phyloP scores from a whole-genome alignment of 2,888 invertebrate genomes.

The Microplitis manilae region DNA sequence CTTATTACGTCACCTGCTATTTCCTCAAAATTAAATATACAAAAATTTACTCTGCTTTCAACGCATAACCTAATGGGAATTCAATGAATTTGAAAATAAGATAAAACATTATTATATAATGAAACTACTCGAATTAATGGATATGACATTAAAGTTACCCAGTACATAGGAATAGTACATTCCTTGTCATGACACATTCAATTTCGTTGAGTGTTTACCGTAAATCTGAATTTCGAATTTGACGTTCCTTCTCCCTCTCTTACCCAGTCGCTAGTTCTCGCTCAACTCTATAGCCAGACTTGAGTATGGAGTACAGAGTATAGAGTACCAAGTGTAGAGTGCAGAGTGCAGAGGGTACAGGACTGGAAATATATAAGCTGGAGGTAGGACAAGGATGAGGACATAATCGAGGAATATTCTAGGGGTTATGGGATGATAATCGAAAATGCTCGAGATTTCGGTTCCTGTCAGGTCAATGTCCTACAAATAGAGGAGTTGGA shows the following conservation, averaged over 20 bases:
- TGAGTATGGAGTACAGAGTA: too few species aligned
- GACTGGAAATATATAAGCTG: not conserved
- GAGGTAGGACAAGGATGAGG: conserved; percentile 18
- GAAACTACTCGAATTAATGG: not conserved
- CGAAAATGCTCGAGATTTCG: conserved; percentile 65
- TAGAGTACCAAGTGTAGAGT: too few species aligned
- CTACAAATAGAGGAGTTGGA: conserved; percentile 60
- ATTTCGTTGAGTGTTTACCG: conserved; percentile 41
- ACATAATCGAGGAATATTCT: conserved; percentile 46
- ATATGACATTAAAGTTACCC: not conserved
- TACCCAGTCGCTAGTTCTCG: too few species aligned
- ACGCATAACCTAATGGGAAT: too few species aligned
- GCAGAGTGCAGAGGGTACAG: too few species aligned
- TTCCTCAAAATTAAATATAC: too few species aligned
- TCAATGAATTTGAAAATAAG: not conserved
- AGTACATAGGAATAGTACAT: not conserved
- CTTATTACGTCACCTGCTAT: too few species aligned
- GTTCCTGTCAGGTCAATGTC: conserved; percentile 63
- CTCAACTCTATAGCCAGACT: too few species aligned
- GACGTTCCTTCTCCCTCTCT: not conserved
- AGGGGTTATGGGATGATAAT: conserved; percentile 66
- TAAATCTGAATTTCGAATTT: conserved; percentile 44
- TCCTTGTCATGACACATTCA: conserved; percentile 35
- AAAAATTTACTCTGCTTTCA: too few species aligned
- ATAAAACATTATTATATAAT: not conserved